These are phyloP conservation scores for Protaetia brevitarsis DNA, from an alignment of 1,140 invertebrate genomes.

Conservation along the genomic window DNA sequence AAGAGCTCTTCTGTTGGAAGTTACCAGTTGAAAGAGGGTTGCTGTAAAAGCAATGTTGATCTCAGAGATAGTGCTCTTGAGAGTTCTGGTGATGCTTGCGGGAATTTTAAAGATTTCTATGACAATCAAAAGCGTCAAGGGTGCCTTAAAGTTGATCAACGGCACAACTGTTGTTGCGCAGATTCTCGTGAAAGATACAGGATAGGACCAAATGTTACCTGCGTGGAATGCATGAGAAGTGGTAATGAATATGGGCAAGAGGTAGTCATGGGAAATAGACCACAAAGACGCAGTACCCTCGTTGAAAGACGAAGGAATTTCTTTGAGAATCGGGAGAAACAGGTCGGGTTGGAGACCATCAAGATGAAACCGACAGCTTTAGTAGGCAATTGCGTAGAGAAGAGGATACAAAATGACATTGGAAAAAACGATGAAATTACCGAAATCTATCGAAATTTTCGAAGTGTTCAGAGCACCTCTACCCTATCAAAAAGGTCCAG, in stretches of 20 bases:
- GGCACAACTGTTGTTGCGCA: background rate
- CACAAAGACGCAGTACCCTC: background rate
- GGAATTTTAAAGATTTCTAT: background rate
- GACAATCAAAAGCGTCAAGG: background rate
- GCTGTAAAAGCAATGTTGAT: constrained; percentile 14
- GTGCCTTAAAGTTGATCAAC: background rate
- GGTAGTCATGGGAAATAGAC: background rate
- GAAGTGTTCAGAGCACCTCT: constrained; percentile 9
- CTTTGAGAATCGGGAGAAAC: background rate
- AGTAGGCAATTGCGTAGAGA: background rate
- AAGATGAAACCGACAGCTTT: constrained; percentile 10
- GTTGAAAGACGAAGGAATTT: background rate
- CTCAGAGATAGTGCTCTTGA: background rate
- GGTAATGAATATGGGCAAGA: background rate
- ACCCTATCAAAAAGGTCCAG: constrained; percentile 16
- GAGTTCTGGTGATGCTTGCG: background rate
- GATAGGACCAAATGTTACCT: background rate
- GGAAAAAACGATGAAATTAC: background rate
- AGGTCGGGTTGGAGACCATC: background rate
- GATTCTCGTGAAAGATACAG: background rate
- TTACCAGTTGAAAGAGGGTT: background rate
- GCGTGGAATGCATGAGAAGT: background rate
- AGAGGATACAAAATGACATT: background rate
- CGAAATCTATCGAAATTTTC: constrained; percentile 11
- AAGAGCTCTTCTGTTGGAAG: background rate